Evolutionary conservation across 2,888 invertebrate species (phyloP).

Genomic region (Macrophya alboannulata): DNA sequence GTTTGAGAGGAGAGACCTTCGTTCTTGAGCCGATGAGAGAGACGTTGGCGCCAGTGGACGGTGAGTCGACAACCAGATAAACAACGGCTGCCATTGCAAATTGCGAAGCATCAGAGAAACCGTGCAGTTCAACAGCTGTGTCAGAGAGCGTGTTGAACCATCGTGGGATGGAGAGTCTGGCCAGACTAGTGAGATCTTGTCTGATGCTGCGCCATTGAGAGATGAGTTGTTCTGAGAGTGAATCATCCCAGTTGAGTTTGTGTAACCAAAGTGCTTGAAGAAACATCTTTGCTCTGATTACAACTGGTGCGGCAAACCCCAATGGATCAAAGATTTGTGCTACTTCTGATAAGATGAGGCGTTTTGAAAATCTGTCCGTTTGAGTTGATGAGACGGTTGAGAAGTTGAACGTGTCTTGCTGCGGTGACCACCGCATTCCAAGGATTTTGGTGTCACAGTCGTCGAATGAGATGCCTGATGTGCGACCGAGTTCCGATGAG

Average conservation of each 20-base stretch:
- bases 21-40: conserved; percentile 51
- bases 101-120: conserved; percentile 62
- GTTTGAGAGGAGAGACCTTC: conserved; percentile 53
- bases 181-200: conserved; percentile 58
- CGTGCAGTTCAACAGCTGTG: conserved; percentile 60
- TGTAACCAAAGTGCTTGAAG: conserved; percentile 59
- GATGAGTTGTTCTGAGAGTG: conserved; percentile 34
- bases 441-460: conserved; percentile 56
- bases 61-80: conserved; percentile 32
- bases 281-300: conserved; percentile 56
- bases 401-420: conserved; percentile 56
- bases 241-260: conserved; percentile 60
- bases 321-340: conserved; percentile 56
- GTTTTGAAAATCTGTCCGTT: not conserved
- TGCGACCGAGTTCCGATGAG: not conserved
- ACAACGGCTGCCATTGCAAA: conserved; percentile 59
- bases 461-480: conserved; percentile 54
- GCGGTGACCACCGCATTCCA: conserved; percentile 59
- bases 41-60: conserved; percentile 33
- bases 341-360: conserved; percentile 9
- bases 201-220: conserved; percentile 57
- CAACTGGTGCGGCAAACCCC: conserved; percentile 56
- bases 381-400: not conserved
- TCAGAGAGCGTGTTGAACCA: conserved; percentile 56
- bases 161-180: conserved; percentile 55